Conservation (phyloP, 1,140 invertebrate species). For the Danaus melanippus region DNA sequence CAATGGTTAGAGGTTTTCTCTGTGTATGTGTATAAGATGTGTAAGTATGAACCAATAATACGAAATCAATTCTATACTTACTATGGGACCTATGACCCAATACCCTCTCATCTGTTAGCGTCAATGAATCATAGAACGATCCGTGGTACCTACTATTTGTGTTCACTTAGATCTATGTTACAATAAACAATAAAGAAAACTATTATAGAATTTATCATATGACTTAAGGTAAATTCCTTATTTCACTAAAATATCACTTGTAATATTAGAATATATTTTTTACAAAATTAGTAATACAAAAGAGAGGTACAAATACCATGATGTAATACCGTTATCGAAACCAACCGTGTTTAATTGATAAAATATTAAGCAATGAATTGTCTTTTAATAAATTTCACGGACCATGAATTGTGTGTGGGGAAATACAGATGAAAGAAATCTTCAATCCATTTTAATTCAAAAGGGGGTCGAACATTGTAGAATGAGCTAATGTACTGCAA, state of each 20-base stretch:
- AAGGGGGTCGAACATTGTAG: constrained; percentile 35
- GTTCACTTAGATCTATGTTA: background rate
- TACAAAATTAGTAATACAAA: constrained; percentile 50
- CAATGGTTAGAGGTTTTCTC: no score
- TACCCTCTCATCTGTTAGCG: constrained; percentile 46
- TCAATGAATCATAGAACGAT: constrained; percentile 38
- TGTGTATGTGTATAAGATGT: no score
- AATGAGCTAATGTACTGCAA: constrained; percentile 41
- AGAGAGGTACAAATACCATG: constrained; percentile 48
- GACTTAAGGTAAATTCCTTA: no score
- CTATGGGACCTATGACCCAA: constrained; percentile 49
- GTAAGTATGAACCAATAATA: constrained; percentile 20
- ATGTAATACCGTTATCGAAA: constrained; percentile 52
- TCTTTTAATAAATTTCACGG: constrained; percentile 64
- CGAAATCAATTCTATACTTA: constrained; percentile 51
- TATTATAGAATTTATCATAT: no score
- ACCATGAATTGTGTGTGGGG: constrained; percentile 42
- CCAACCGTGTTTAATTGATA: constrained; percentile 62
- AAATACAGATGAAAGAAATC: constrained; percentile 61
- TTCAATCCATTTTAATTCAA: constrained; percentile 47
- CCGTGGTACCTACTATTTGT: constrained; percentile 12
- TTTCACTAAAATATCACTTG: constrained; percentile 4
- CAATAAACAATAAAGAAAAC: background rate
- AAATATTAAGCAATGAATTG: constrained; percentile 59
- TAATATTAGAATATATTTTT: constrained; percentile 41